These are phyloP conservation scores for Mergus octosetaceus DNA, from an alignment of 2,797 vertebrate genomes.

Conservation along the genomic window DNA sequence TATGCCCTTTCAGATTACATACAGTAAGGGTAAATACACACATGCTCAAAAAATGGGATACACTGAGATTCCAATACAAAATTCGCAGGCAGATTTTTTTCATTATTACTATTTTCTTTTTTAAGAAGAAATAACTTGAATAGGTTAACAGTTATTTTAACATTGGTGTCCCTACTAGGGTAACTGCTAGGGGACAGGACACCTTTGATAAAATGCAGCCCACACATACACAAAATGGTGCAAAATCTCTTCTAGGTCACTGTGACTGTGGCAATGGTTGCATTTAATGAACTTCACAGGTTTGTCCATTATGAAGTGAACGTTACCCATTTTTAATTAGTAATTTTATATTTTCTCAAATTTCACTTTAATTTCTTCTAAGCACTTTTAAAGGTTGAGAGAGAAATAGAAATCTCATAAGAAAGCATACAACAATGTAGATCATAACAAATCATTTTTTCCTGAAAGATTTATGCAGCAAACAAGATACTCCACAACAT, in stretches of 20 bases:
- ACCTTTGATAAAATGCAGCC: background rate
- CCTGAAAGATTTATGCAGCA: background rate
- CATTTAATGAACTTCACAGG: background rate
- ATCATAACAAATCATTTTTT: background rate
- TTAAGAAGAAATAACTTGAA: background rate
- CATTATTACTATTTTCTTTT: background rate
- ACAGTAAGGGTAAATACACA: background rate
- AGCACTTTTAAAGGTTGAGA: background rate
- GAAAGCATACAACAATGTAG: background rate
- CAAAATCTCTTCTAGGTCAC: background rate
- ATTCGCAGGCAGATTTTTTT: background rate
- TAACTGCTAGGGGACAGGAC: background rate
- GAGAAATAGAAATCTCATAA: background rate
- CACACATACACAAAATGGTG: fast-evolving
- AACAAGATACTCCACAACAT: background rate
- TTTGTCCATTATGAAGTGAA: background rate
- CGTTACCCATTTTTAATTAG: background rate
- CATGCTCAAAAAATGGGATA: background rate
- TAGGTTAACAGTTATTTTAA: background rate
- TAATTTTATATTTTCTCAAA: background rate
- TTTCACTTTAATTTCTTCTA: fast-evolving
- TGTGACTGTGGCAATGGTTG: background rate
- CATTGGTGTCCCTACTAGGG: fast-evolving
- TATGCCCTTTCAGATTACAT: background rate
- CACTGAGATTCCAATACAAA: background rate